These are phyloP conservation scores for Orthonychiurus folsomi DNA, from an alignment of 2,888 invertebrate species.

Conservation along the genomic window DNA sequence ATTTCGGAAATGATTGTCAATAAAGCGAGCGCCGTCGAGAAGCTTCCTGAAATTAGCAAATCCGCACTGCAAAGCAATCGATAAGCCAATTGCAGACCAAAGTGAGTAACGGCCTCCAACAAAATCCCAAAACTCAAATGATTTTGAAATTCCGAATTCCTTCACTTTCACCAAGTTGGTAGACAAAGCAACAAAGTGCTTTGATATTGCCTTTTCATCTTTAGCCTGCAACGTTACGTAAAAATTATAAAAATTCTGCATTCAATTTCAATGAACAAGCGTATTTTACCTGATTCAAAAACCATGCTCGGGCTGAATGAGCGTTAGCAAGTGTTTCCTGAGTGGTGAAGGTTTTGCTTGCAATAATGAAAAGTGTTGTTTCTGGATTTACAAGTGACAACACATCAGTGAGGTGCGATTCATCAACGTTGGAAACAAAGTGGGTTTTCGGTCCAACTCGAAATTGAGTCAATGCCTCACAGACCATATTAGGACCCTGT, in stretches of 20 bases:
- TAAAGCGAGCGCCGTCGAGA: conserved; percentile 79
- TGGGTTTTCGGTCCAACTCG: conserved; percentile 77
- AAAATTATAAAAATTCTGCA: conserved; percentile 7
- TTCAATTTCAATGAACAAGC: not conserved
- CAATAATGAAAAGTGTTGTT: conserved; percentile 93
- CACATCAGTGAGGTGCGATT: conserved; percentile 92
- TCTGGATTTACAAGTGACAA: conserved; percentile 82
- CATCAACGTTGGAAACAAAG: conserved; percentile 98
- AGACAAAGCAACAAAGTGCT: conserved; percentile 96
- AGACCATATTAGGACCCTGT: conserved; percentile 94
- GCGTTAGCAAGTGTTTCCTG: conserved; percentile 99
- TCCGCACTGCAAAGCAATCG: conserved; percentile 86
- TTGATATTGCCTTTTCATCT: conserved; percentile 62
- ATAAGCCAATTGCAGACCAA: conserved; percentile 98
- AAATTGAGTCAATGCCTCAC: conserved; percentile 90
- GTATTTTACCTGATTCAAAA: conserved; percentile 62
- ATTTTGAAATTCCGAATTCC: conserved; percentile 97
- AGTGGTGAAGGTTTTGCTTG: conserved; percentile 98
- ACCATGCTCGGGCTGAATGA: conserved; percentile 93
- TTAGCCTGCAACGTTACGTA: conserved; percentile 27
- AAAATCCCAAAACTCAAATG: conserved; percentile 99
- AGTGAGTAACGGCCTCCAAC: conserved; percentile 95
- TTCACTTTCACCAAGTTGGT: conserved; percentile 91
- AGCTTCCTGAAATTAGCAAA: conserved; percentile 89
- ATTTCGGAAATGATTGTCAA: conserved; percentile 85